A percentile compares a stretch with the other conserved stretches of the same genome.
Conservation (phyloP, 2,888 invertebrate genomes). For the Dysmachus trigonus region DNA sequence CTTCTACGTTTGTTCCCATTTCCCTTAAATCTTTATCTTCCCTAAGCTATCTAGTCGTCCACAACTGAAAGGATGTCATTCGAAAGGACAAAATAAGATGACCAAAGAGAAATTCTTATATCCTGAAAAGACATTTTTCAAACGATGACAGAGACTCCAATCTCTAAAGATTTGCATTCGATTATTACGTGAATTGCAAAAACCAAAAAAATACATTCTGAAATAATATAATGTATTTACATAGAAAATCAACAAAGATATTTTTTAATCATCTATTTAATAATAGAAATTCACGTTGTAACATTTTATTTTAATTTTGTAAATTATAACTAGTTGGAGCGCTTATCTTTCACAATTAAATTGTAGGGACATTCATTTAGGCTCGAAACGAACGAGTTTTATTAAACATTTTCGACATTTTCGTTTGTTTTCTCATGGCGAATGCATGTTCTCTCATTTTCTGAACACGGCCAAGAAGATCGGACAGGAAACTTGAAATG, state of each 20-base stretch:
- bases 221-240: neutral
- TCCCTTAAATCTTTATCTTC: slow-evolving; percentile 25
- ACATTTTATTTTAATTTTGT: neutral
- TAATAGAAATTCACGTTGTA: neutral
- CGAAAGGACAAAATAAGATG: slow-evolving; percentile 12
- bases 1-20: slow-evolving; percentile 6
- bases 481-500: no score
- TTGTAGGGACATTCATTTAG: no score
- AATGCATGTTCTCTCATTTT: no score
- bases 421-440: no score
- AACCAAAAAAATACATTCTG: neutral
- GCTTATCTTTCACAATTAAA: no score
- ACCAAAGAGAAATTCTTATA: slow-evolving; percentile 1
- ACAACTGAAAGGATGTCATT: slow-evolving; percentile 28
- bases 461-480: no score
- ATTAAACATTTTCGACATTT: no score
- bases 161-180: slow-evolving; percentile 23
- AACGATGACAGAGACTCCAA: slow-evolving; percentile 20
- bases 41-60: slow-evolving; percentile 26
- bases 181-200: neutral
- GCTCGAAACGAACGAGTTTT: no score
- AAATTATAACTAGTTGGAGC: no score
- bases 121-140: slow-evolving; percentile 31
- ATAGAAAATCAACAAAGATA: neutral
- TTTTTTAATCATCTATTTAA: neutral